A percentile compares a stretch with the other conserved stretches of the same genome.
Evolutionary conservation across 1,140 invertebrate species (phyloP).

Genomic region (Mesaphorura yosii): DNA sequence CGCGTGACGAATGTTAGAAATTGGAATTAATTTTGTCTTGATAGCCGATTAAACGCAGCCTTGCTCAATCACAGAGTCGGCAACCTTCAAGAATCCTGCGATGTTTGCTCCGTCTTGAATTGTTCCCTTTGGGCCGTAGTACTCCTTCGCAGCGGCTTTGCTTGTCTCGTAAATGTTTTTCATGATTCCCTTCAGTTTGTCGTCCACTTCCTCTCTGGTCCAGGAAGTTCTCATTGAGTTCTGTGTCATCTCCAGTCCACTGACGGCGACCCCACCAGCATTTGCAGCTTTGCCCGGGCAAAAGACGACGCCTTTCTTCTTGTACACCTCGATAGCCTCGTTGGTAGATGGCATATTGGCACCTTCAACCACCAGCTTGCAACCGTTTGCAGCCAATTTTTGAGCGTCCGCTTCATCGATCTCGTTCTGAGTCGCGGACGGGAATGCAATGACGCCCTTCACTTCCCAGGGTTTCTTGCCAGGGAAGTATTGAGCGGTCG

Average conservation of each 20-base stretch:
- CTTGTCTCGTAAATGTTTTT: slow-evolving; percentile 3
- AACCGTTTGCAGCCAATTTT: slow-evolving; percentile 5
- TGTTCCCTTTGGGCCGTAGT: too few relatives aligned
- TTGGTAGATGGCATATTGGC: slow-evolving; percentile 20
- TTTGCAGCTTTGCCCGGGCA: slow-evolving; percentile 15
- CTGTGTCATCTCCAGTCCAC: slow-evolving; percentile 17
- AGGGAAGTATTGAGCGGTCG: slow-evolving; percentile 9
- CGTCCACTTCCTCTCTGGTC: slow-evolving; percentile 12
- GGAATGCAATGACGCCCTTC: slow-evolving; percentile 13
- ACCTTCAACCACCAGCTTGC: slow-evolving; percentile 10
- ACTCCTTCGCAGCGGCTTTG: neutral
- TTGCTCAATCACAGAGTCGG: slow-evolving; percentile 17
- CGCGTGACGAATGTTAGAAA: too few relatives aligned
- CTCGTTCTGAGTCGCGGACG: slow-evolving; percentile 18
- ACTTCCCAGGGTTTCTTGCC: slow-evolving; percentile 13
- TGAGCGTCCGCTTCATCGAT: slow-evolving; percentile 9
- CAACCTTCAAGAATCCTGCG: slow-evolving; percentile 17
- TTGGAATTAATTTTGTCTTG: too few relatives aligned
- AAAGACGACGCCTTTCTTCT: slow-evolving; percentile 8
- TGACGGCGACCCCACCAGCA: slow-evolving; percentile 16
- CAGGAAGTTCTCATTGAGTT: slow-evolving; percentile 7
- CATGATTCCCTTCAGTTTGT: slow-evolving; percentile 10
- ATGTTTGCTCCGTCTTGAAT: slow-evolving; percentile 14
- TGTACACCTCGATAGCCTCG: slow-evolving; percentile 13
- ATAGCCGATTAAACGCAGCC: slow-evolving; percentile 12